phyloP scores from a whole-genome alignment of 2,888 invertebrate species.

The Trissolcus japonicus region DNA sequence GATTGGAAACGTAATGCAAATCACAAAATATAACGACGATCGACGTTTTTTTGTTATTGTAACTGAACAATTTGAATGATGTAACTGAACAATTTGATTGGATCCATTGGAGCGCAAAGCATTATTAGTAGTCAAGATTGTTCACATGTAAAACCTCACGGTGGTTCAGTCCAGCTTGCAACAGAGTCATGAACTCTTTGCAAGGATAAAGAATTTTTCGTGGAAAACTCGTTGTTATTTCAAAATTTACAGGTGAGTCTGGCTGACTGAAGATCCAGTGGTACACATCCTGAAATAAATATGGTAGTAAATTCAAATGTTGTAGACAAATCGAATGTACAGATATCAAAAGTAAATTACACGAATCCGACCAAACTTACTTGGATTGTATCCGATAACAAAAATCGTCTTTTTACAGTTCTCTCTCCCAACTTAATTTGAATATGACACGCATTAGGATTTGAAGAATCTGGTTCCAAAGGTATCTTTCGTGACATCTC shows the following conservation, averaged over 20 bases:
- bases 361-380: slow-evolving; percentile 77
- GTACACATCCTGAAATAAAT: slow-evolving; percentile 87
- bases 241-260: slow-evolving; percentile 93
- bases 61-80: not conserved
- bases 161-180: slow-evolving; percentile 89
- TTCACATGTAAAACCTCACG: slow-evolving; percentile 96
- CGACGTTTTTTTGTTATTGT: not conserved
- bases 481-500: slow-evolving; percentile 83
- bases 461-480: slow-evolving; percentile 84
- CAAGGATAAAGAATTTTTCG: slow-evolving; percentile 84
- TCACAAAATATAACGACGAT: not conserved
- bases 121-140: slow-evolving; percentile 85
- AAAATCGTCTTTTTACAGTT: slow-evolving; percentile 91
- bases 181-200: slow-evolving; percentile 80
- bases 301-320: slow-evolving; percentile 6
- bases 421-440: slow-evolving; percentile 94
- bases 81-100: slow-evolving; percentile 18
- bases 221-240: slow-evolving; percentile 97
- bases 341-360: not conserved
- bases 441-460: slow-evolving; percentile 86
- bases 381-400: slow-evolving; percentile 87
- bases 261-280: slow-evolving; percentile 97
- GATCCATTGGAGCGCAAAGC: slow-evolving; percentile 20
- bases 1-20: not conserved
- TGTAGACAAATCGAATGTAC: slow-evolving; percentile 1